Evolutionary conservation across 2,797 vertebrate species (phyloP).

Genomic region (Sphenopsis melanotis): DNA sequence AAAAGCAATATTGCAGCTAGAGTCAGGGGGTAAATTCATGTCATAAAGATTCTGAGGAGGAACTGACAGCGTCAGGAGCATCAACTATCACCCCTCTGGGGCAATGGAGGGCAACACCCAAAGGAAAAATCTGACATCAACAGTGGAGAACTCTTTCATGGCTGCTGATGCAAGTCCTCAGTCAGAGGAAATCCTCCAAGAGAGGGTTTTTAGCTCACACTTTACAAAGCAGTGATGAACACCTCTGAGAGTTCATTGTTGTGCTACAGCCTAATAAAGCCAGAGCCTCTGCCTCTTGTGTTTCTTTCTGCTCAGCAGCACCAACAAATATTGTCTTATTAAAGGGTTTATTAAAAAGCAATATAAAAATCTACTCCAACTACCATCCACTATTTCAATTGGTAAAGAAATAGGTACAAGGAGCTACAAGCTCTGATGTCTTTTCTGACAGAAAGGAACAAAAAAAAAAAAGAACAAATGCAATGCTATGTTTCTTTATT

Average conservation of each 20-base stretch:
- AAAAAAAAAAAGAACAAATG: background rate
- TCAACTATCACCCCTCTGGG: accelerated
- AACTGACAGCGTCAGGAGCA: background rate
- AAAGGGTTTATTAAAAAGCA: background rate
- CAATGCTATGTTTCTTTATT: background rate
- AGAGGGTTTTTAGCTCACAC: background rate
- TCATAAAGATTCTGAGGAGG: background rate
- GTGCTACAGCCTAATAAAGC: background rate
- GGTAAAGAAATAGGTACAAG: background rate
- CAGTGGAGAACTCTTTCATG: background rate
- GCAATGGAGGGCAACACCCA: background rate
- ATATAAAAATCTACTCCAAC: background rate
- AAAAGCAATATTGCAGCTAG: background rate
- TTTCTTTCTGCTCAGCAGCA: background rate
- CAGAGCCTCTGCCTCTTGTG: background rate
- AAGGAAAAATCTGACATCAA: background rate
- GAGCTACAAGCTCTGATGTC: background rate
- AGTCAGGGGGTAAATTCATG: background rate
- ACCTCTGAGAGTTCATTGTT: background rate
- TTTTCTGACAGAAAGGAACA: background rate
- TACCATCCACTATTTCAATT: background rate
- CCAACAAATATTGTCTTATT: background rate
- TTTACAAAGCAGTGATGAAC: background rate
- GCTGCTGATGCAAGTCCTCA: background rate
- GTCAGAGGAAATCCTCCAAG: background rate